Percentiles rank a stretch among this genome's conserved stretches.
Conservation (phyloP, 2,113 vertebrate species). For the Erinaceus europaeus region DNA sequence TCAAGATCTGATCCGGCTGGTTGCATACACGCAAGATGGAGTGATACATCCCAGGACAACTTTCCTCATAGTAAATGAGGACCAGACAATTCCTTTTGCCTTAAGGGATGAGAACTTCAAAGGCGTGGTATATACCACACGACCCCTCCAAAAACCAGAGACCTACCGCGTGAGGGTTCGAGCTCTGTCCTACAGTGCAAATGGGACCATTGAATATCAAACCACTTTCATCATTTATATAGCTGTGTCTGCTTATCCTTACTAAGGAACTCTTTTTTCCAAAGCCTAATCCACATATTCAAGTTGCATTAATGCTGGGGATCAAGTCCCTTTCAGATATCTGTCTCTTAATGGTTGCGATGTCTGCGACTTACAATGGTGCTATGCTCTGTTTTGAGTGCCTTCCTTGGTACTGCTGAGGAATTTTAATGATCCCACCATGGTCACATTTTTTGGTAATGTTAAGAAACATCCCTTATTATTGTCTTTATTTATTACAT, state of each 20-base stretch:
- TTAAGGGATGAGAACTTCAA: slow-evolving; percentile 95
- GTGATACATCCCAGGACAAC: slow-evolving; percentile 95
- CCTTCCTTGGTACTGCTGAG: slow-evolving; percentile 23
- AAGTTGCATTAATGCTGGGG: neutral
- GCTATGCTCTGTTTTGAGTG: slow-evolving; percentile 56
- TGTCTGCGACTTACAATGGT: slow-evolving; percentile 57
- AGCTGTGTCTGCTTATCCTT: slow-evolving; percentile 95
- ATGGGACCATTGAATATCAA: slow-evolving; percentile 92
- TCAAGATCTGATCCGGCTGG: slow-evolving; percentile 96
- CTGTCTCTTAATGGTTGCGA: slow-evolving; percentile 36
- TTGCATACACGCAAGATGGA: slow-evolving; percentile 95
- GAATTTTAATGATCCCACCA: neutral
- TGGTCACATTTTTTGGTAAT: neutral
- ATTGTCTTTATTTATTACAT: slow-evolving; percentile 84
- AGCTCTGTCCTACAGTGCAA: slow-evolving; percentile 89
- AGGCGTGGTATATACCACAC: slow-evolving; percentile 93
- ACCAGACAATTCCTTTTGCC: slow-evolving; percentile 88
- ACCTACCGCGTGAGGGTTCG: slow-evolving; percentile 95
- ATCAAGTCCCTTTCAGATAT: slow-evolving; percentile 18
- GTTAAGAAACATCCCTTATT: slow-evolving; percentile 53
- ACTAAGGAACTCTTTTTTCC: slow-evolving; percentile 84
- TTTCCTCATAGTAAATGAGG: slow-evolving; percentile 89
- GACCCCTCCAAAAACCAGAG: slow-evolving; percentile 86
- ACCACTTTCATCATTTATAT: slow-evolving; percentile 99
- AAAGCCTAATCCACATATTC: slow-evolving; percentile 7